A percentile compares a stretch with the other conserved stretches of the same genome.
These are phyloP conservation scores for Ibycter americanus DNA, from an alignment of 2,797 vertebrate genomes.

Conservation along the genomic window DNA sequence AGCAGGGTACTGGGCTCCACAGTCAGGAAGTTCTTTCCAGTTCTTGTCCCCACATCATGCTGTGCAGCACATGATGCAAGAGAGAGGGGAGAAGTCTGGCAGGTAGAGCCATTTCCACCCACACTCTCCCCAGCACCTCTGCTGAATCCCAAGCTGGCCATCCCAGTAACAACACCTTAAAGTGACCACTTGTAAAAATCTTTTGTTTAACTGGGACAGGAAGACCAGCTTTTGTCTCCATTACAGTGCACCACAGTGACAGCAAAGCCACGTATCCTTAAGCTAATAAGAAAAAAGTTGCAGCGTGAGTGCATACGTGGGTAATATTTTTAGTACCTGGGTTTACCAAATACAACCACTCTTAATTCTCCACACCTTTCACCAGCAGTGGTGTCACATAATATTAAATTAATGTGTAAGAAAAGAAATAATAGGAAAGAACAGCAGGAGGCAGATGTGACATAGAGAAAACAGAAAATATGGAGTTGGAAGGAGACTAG, in stretches of 20 bases:
- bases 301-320: background rate
- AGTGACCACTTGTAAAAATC: background rate
- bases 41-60: background rate
- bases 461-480: background rate
- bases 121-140: background rate
- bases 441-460: background rate
- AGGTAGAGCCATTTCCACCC: background rate
- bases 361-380: background rate
- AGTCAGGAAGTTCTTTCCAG: background rate
- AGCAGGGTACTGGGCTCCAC: background rate
- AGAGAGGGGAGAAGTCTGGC: background rate
- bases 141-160: background rate
- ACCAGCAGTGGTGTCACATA: background rate
- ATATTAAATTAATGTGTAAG: background rate
- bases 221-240: background rate
- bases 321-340: background rate
- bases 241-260: background rate
- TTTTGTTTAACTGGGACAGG: background rate
- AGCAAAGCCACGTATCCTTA: background rate
- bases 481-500: background rate
- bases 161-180: background rate
- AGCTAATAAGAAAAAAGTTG: background rate
- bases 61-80: background rate
- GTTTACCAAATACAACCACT: background rate
- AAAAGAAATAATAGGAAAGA: background rate